These are phyloP conservation scores for Hydroisotoma schaefferi DNA, from an alignment of 2,888 invertebrate genomes.

Conservation along the genomic window DNA sequence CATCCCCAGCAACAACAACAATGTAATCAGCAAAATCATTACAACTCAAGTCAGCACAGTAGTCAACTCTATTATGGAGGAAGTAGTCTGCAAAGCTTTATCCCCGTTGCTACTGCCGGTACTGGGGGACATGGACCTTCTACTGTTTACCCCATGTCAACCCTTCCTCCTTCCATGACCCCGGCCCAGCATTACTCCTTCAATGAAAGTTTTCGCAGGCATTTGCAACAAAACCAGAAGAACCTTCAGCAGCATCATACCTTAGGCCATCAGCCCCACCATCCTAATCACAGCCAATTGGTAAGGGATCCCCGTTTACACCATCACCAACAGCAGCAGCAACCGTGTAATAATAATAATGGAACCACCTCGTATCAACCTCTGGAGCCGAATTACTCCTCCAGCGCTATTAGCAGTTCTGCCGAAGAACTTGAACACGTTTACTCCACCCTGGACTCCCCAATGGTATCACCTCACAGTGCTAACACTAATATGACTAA, in stretches of 20 bases:
- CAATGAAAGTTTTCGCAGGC: conserved; percentile 29
- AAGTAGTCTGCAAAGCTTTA: background rate
- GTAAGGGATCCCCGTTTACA: background rate
- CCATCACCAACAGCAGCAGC: conserved; percentile 14
- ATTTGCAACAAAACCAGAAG: conserved; percentile 22
- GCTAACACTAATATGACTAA: background rate
- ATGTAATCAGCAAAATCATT: conserved; percentile 9
- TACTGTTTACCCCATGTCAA: conserved; percentile 18
- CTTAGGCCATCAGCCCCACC: background rate
- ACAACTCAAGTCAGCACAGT: conserved; percentile 12
- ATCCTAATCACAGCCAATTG: conserved; percentile 1
- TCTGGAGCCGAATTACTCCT: conserved; percentile 35
- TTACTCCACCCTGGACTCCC: conserved; percentile 37
- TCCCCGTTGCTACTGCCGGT: background rate
- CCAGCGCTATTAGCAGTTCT: conserved; percentile 31
- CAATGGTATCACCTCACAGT: conserved; percentile 12
- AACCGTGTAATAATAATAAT: conserved; percentile 11
- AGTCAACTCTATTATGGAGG: conserved; percentile 3
- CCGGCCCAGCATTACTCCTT: conserved; percentile 19
- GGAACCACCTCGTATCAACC: conserved; percentile 25
- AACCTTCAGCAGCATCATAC: conserved; percentile 16
- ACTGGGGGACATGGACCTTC: background rate
- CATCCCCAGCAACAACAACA: conserved; percentile 1
- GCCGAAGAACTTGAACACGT: conserved; percentile 38
- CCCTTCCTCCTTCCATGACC: background rate